Percentiles rank a stretch among this genome's conserved stretches.
Evolutionary conservation across 1,140 invertebrate genomes (phyloP).

Genomic region (Sycobia sp.): DNA sequence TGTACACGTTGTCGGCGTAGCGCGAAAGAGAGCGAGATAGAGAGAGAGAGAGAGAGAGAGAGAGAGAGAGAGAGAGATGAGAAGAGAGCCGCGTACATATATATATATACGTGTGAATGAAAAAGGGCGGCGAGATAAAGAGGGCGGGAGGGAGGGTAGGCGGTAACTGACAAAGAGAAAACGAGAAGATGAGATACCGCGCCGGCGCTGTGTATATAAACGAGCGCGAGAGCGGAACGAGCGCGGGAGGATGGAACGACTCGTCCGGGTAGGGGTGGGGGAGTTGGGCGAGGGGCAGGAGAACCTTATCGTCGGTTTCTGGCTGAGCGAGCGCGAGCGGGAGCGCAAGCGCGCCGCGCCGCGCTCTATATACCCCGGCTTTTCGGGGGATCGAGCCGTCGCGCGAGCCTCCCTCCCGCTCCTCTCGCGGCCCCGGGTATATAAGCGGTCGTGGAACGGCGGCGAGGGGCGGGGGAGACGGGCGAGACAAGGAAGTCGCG

Average conservation of each 20-base stretch:
- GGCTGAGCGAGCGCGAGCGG: conserved; percentile 55
- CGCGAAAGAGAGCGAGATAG: background rate
- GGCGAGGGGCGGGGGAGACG: background rate
- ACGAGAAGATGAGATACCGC: conserved; percentile 28
- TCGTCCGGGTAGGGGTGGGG: conserved; percentile 34
- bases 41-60: background rate
- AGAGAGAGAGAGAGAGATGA: background rate
- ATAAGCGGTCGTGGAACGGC: background rate
- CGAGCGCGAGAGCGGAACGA: conserved; percentile 39
- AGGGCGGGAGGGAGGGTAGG: background rate
- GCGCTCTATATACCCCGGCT: too few relatives aligned
- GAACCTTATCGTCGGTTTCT: conserved; percentile 62
- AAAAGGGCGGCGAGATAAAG: conserved; percentile 25
- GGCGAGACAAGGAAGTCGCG: conserved; percentile 27
- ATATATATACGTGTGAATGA: conserved; percentile 26
- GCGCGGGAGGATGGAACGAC: too few relatives aligned
- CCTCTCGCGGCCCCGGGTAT: background rate
- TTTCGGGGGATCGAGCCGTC: too few relatives aligned
- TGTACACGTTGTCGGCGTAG: background rate
- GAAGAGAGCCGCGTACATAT: background rate
- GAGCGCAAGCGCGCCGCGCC: too few relatives aligned
- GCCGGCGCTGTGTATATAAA: conserved; percentile 40
- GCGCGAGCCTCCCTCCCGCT: too few relatives aligned
- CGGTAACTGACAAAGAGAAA: conserved; percentile 29
- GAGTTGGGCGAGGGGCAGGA: conserved; percentile 38